Conservation (phyloP, 2,888 invertebrate genomes). For the Arctia plantaginis region DNA sequence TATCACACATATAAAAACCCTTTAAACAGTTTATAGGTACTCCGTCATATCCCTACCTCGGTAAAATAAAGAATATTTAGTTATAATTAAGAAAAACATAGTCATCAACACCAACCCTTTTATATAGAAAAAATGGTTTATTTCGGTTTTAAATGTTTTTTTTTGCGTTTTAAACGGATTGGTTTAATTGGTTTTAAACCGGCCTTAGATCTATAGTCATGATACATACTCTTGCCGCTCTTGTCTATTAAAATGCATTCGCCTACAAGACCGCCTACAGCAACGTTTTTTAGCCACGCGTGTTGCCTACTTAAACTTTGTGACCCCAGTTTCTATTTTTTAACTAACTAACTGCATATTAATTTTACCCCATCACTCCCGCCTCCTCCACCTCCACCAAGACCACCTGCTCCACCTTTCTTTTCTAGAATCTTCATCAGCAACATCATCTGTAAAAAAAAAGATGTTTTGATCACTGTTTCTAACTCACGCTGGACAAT, state of each 20-base stretch:
- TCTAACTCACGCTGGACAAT: background rate
- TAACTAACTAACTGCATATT: background rate
- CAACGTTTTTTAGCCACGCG: background rate
- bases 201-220: too few species aligned
- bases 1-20: too few species aligned
- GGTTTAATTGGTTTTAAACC: too few species aligned
- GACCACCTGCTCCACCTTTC: constrained; percentile 71
- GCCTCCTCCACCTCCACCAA: constrained; percentile 61
- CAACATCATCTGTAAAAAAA: constrained; percentile 73
- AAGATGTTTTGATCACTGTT: background rate
- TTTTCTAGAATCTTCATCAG: constrained; percentile 79
- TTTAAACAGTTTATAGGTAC: too few species aligned
- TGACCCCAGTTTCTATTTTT: background rate
- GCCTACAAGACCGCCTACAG: background rate
- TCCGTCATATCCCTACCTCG: too few species aligned
- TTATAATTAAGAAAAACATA: too few species aligned
- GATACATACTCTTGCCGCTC: background rate
- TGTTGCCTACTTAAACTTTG: background rate
- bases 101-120: too few species aligned
- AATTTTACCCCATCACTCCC: constrained; percentile 66
- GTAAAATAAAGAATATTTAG: too few species aligned
- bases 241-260: background rate
- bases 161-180: too few species aligned
- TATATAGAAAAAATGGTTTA: too few species aligned
- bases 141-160: too few species aligned